Evolutionary conservation across 1,140 invertebrate species (phyloP).

Genomic region (Drosophila repleta): DNA sequence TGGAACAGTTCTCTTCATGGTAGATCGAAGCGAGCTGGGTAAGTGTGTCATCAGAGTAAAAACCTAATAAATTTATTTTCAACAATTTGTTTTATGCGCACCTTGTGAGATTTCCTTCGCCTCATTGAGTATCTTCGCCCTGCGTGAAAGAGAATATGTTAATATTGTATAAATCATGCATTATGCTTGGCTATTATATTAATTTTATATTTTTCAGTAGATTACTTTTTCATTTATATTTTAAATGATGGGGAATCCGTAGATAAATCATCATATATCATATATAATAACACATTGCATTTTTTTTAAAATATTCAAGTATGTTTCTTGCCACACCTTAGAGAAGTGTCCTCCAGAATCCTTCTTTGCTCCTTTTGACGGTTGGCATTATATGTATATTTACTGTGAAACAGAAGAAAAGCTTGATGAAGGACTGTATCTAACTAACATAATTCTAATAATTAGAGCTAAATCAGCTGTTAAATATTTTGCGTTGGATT

Average conservation of each 20-base stretch:
- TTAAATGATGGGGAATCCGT: slow-evolving; percentile 42
- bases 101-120: not conserved
- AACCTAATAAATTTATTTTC: not conserved
- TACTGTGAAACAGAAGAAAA: too few relatives aligned
- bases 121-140: too few relatives aligned
- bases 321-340: too few relatives aligned
- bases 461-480: not conserved
- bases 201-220: slow-evolving; percentile 1
- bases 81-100: not conserved
- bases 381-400: too few relatives aligned
- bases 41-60: slow-evolving; percentile 57
- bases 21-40: slow-evolving; percentile 76
- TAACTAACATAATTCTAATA: not conserved
- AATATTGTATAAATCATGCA: too few relatives aligned
- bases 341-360: too few relatives aligned
- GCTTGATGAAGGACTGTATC: too few relatives aligned
- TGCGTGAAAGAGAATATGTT: not conserved
- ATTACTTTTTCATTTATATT: slow-evolving; percentile 17
- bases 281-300: too few relatives aligned
- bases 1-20: slow-evolving; percentile 72
- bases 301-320: too few relatives aligned
- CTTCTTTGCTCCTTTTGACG: too few relatives aligned
- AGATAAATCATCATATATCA: slow-evolving; percentile 26
- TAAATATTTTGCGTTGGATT: slow-evolving; percentile 56
- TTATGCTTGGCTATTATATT: too few relatives aligned